Base-by-base conservation (phyloP, 2,113 vertebrate species). In the Podiceps cristatus region DNA sequence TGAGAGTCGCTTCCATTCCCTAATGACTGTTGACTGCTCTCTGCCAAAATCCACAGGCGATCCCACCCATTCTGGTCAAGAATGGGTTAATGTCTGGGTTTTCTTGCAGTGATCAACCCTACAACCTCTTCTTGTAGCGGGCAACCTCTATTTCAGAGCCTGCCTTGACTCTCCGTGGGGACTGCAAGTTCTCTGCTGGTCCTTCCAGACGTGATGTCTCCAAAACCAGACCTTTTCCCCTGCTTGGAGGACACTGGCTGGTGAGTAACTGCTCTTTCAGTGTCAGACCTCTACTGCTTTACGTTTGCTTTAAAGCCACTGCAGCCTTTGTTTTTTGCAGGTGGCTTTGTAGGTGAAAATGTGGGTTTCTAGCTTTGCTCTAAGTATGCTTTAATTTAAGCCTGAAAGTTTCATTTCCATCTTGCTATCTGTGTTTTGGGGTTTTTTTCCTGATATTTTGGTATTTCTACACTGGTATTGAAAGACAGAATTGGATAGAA, bases 221-320 rank as follows among this genome's bases (percentile, higher is more conserved):
- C 13, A 22, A 74, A 33, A 6, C 4, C 49, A 72, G 31, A 11
- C 10, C 11, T 49, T 72, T 37, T 13, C 15, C 12, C 31, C 11
- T 0, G 7, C 22, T 44, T 22, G 15, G 56, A 37, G 14, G 31
- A 23, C 0, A 1, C 20, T 72, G 50, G 35, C 27, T 56, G 35
- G 22, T n/a, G 20, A 56, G 56, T 9, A 24, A 17, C 49, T 24
- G 8, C 58, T 56, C 55, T 19, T 55, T 25, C 13, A 7, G 40
- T 40, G 13, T 29, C 47, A 22, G 29, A n/a, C 5, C 24, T 13
- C 13, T 25, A 17, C 29, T 42, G 88, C 63, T 63, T 18, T 27
- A 13, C 52, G 22, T 37, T 50, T 59, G 12, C 22, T 37, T 53
- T 45, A 37, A 33, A 17, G 18, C 40, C 19, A 24, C 24, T 10